phyloP scores from a whole-genome alignment of 2,888 invertebrate species.

The Hypomecis atomaria region DNA sequence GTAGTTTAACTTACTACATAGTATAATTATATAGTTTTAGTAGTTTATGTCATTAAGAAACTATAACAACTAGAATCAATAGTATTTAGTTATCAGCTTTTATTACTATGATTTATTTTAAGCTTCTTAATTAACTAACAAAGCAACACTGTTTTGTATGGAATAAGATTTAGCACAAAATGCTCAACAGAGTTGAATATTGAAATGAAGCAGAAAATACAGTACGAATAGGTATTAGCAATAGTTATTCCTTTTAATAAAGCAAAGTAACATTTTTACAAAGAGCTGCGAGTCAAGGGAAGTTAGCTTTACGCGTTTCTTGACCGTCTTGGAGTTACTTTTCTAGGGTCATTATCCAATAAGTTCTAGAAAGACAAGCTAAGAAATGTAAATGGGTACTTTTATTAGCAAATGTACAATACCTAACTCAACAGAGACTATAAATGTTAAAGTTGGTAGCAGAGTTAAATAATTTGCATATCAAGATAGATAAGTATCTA shows the following conservation, averaged over 20 bases:
- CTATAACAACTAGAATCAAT: too few relatives aligned
- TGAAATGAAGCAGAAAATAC: constrained; percentile 1
- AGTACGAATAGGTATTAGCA: constrained; percentile 18
- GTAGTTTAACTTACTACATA: too few relatives aligned
- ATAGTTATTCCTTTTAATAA: constrained; percentile 26
- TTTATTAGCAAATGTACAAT: too few relatives aligned
- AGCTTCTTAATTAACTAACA: not conserved
- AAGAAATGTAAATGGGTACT: not conserved
- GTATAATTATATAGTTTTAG: too few relatives aligned
- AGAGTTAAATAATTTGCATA: too few relatives aligned
- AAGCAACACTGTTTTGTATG: not conserved
- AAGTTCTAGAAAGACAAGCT: not conserved
- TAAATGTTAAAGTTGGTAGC: too few relatives aligned
- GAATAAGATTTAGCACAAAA: not conserved
- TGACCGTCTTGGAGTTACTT: constrained; percentile 39
- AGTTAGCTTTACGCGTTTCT: constrained; percentile 38
- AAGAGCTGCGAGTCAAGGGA: constrained; percentile 21
- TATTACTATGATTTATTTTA: too few relatives aligned
- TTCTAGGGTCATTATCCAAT: constrained; percentile 21
- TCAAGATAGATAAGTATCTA: too few relatives aligned
- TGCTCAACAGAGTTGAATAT: constrained; percentile 2
- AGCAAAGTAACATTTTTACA: constrained; percentile 19
- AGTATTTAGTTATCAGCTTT: too few relatives aligned
- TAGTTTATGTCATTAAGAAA: too few relatives aligned
- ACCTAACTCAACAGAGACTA: too few relatives aligned